Evolutionary conservation across 2,888 invertebrate species (phyloP).

Genomic region (Beris morrisii): DNA sequence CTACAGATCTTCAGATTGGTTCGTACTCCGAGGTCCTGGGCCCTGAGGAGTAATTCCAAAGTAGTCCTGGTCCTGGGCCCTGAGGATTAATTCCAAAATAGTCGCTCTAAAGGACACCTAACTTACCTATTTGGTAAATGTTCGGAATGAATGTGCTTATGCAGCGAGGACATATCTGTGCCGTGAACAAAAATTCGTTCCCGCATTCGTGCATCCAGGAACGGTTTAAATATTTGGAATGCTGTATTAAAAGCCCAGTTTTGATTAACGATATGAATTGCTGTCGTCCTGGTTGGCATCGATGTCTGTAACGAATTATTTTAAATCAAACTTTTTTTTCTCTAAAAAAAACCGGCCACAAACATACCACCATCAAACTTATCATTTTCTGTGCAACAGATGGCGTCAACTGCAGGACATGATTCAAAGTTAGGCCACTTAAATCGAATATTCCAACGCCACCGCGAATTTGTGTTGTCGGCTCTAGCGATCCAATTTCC

Average conservation of each 20-base stretch:
- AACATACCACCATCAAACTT: constrained; percentile 69
- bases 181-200: constrained; percentile 66
- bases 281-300: constrained; percentile 72
- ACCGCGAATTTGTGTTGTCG: constrained; percentile 73
- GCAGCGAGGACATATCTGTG: constrained; percentile 69
- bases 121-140: constrained; percentile 65
- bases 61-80: too few species aligned
- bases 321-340: too few species aligned
- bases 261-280: constrained; percentile 78
- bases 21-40: too few species aligned
- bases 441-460: constrained; percentile 78
- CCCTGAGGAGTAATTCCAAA: too few species aligned
- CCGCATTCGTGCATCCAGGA: constrained; percentile 69
- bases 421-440: constrained; percentile 68
- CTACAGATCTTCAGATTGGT: too few species aligned
- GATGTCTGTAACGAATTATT: constrained; percentile 61
- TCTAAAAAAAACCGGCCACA: background rate
- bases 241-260: constrained; percentile 81
- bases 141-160: constrained; percentile 70
- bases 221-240: constrained; percentile 76
- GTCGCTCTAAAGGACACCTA: constrained; percentile 10
- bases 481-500: constrained; percentile 75
- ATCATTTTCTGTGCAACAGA: constrained; percentile 68
- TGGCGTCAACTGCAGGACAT: constrained; percentile 75
- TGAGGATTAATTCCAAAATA: too few species aligned